These are phyloP conservation scores for Penaeus monodon DNA, from an alignment of 2,888 invertebrate genomes.

Conservation along the genomic window DNA sequence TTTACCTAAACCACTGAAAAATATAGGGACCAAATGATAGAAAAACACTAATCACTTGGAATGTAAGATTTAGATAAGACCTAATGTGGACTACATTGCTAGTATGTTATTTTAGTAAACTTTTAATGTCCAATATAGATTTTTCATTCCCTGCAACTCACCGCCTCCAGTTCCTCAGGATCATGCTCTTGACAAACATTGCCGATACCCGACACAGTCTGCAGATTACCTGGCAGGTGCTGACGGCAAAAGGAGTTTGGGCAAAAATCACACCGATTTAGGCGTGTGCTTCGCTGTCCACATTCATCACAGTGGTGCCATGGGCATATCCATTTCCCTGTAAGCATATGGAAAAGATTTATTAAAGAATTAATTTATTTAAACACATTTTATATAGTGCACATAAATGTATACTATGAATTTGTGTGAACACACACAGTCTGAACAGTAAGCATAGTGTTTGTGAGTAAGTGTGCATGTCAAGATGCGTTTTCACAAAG, in stretches of 20 bases:
- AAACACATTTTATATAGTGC: background rate
- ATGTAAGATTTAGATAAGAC: too few species aligned
- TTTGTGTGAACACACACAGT: background rate
- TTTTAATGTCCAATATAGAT: too few species aligned
- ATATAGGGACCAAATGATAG: too few species aligned
- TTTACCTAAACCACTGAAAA: too few species aligned
- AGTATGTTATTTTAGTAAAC: too few species aligned
- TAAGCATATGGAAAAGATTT: background rate
- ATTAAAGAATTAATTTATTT: too few species aligned
- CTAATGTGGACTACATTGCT: too few species aligned
- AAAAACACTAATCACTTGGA: too few species aligned
- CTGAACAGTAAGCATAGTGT: too few species aligned
- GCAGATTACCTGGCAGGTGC: conserved; percentile 64
- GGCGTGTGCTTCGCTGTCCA: conserved; percentile 69
- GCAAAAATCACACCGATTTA: conserved; percentile 72
- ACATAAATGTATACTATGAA: background rate
- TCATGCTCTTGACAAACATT: conserved; percentile 65
- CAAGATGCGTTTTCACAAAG: too few species aligned
- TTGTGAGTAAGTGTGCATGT: too few species aligned
- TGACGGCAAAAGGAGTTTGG: conserved; percentile 73
- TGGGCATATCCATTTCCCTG: conserved; percentile 75
- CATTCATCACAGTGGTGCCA: conserved; percentile 75
- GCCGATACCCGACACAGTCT: conserved; percentile 47
- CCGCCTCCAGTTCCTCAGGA: conserved; percentile 51
- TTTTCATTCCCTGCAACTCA: conserved; percentile 23